Percentiles rank a stretch among this genome's conserved stretches.
Evolutionary conservation across 2,888 invertebrate genomes (phyloP).

Genomic region (Heliconius charithonia): DNA sequence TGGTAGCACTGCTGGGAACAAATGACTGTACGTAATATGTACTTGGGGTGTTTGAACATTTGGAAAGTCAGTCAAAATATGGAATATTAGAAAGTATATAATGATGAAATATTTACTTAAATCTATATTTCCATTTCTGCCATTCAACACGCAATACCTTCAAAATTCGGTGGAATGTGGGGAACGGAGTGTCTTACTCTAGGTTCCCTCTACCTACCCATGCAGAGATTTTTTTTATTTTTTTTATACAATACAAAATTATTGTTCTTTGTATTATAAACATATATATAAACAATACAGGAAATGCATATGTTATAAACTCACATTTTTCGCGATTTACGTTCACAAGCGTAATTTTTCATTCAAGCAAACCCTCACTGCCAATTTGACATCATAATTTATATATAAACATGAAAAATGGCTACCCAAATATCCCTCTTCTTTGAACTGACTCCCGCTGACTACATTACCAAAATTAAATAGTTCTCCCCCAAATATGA

Average conservation of each 20-base stretch:
- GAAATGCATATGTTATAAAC: no score
- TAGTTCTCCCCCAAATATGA: constrained; percentile 39
- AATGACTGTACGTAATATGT: constrained; percentile 21
- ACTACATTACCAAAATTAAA: constrained; percentile 23
- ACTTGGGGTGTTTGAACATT: background rate
- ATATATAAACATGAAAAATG: background rate
- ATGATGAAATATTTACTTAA: no score
- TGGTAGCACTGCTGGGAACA: constrained; percentile 33
- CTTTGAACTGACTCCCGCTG: background rate
- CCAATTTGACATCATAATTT: background rate
- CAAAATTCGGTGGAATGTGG: no score
- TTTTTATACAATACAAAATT: no score
- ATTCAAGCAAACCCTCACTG: background rate
- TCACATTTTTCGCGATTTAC: no score
- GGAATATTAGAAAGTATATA: background rate
- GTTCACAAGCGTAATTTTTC: background rate
- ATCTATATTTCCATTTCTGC: no score
- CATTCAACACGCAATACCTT: no score
- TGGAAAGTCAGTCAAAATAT: background rate
- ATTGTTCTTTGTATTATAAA: no score
- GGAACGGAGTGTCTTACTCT: no score
- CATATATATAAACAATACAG: no score
- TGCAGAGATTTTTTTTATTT: no score
- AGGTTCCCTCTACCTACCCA: no score
- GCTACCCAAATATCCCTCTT: background rate